Conservation (phyloP, 2,888 invertebrate species). For the Nomada flava region DNA sequence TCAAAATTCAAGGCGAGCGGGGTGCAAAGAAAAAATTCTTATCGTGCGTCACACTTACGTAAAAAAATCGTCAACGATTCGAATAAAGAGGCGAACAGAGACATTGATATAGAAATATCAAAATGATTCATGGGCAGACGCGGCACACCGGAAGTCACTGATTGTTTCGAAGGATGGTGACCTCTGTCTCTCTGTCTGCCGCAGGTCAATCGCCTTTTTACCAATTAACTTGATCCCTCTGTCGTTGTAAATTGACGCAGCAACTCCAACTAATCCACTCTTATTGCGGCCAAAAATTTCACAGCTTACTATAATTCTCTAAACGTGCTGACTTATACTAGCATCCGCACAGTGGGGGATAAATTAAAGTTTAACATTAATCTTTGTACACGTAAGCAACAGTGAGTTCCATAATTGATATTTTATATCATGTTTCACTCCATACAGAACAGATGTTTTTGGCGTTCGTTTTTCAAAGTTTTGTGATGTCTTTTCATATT, state of each 20-base stretch:
- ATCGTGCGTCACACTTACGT: slow-evolving; percentile 28
- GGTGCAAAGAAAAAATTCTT: neutral
- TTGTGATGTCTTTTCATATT: too few species aligned
- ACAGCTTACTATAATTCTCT: too few species aligned
- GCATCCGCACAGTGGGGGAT: too few species aligned
- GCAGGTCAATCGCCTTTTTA: slow-evolving; percentile 80
- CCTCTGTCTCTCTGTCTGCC: slow-evolving; percentile 74
- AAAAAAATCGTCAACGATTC: slow-evolving; percentile 50
- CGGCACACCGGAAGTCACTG: slow-evolving; percentile 81
- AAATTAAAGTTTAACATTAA: too few species aligned
- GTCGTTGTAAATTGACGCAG: slow-evolving; percentile 40
- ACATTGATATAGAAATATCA: slow-evolving; percentile 77
- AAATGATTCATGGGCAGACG: slow-evolving; percentile 80
- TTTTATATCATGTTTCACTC: too few species aligned
- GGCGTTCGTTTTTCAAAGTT: too few species aligned
- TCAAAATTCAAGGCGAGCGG: neutral
- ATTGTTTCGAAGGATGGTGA: slow-evolving; percentile 82
- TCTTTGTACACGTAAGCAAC: too few species aligned
- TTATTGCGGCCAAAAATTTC: slow-evolving; percentile 11
- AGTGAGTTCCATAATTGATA: too few species aligned
- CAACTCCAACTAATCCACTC: slow-evolving; percentile 5
- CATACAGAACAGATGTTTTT: too few species aligned
- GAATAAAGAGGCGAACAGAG: slow-evolving; percentile 59
- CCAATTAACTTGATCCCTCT: slow-evolving; percentile 72
- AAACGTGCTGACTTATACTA: too few species aligned